A percentile compares a stretch with the other conserved stretches of the same genome.
Evolutionary conservation across 2,113 vertebrate genomes (phyloP).

Genomic region (Larimichthys polyactis): DNA sequence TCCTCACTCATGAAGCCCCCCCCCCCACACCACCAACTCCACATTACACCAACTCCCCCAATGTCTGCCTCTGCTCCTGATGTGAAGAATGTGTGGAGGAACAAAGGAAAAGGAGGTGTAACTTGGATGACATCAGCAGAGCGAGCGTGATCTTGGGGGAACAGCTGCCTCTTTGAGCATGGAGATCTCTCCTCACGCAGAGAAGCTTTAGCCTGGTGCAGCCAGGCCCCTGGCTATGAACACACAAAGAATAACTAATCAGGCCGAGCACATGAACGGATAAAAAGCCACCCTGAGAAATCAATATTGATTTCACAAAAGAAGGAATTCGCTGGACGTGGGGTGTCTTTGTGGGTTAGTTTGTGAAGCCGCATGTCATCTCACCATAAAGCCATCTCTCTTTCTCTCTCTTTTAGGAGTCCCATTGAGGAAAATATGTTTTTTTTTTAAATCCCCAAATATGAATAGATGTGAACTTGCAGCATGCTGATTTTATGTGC

Average conservation of each 20-base stretch:
- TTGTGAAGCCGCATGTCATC: not conserved
- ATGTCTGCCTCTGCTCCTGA: conserved; percentile 22
- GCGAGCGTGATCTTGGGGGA: conserved; percentile 45
- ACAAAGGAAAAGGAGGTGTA: conserved; percentile 56
- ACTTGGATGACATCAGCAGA: conserved; percentile 55
- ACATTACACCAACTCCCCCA: conserved; percentile 16
- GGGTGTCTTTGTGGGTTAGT: not conserved
- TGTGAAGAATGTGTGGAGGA: conserved; percentile 52
- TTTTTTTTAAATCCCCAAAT: not conserved
- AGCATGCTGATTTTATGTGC: not conserved
- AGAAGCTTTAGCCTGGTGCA: conserved; percentile 38
- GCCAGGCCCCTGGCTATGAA: conserved; percentile 35
- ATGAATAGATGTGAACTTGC: conserved; percentile 7
- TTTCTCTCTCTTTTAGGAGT: not conserved
- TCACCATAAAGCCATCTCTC: not conserved
- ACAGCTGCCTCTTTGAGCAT: conserved; percentile 22
- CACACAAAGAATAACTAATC: conserved; percentile 57
- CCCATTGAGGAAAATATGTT: conserved; percentile 2
- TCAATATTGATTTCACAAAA: conserved; percentile 19
- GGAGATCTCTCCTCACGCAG: conserved; percentile 43
- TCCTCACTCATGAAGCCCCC: conserved; percentile 56
- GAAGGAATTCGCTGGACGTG: conserved; percentile 2
- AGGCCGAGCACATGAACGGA: conserved; percentile 6
- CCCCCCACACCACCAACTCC: not conserved
- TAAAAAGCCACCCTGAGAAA: conserved; percentile 9